Percentiles rank a stretch among this genome's conserved stretches.
Conservation (phyloP, 2,888 invertebrate species). For the Stenotaenia linearis region DNA sequence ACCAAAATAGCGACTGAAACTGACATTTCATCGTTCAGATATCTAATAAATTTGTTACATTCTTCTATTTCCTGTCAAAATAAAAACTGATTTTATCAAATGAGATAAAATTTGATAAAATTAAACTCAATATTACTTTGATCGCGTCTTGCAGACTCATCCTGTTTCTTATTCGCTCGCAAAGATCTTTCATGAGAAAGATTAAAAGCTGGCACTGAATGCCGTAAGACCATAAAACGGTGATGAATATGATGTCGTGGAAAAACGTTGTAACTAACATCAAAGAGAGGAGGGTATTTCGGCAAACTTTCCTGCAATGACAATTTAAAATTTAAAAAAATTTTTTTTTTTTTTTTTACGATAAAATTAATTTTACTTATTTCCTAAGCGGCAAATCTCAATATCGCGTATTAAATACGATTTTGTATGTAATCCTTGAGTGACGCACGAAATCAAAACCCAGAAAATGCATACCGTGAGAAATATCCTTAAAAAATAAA, state of each 20-base stretch:
- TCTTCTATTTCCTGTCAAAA: background rate
- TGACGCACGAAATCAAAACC: background rate
- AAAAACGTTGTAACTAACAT: background rate
- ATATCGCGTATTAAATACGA: background rate
- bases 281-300: background rate
- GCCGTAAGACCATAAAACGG: background rate
- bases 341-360: no score
- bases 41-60: background rate
- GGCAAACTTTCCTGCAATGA: background rate
- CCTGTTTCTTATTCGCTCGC: background rate
- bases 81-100: background rate
- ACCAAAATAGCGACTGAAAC: background rate
- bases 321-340: no score
- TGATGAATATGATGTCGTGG: background rate
- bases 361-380: no score
- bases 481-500: background rate
- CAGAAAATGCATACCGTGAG: background rate
- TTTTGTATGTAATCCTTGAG: background rate
- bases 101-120: background rate
- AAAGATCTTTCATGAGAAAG: background rate
- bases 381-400: background rate
- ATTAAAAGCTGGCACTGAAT: background rate
- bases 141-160: background rate
- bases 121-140: background rate
- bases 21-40: slow-evolving; percentile 14